These are phyloP conservation scores for Poecilia wingei DNA, from an alignment of 2,797 vertebrate species.

Conservation along the genomic window DNA sequence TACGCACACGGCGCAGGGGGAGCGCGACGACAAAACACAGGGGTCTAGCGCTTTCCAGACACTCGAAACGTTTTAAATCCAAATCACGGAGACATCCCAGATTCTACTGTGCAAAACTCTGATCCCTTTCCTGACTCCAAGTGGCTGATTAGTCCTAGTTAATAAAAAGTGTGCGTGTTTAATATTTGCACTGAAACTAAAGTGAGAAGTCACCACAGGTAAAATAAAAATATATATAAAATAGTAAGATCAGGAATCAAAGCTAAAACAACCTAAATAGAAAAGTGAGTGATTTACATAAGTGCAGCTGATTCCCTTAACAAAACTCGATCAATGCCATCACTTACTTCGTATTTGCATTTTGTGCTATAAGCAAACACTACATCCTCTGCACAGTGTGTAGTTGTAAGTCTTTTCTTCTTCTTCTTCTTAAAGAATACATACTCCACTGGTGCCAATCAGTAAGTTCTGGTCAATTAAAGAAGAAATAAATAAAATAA, in stretches of 20 bases:
- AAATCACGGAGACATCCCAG: background rate
- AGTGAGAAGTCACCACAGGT: slow-evolving; percentile 27
- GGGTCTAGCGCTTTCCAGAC: slow-evolving; percentile 39
- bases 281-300: slow-evolving; percentile 29
- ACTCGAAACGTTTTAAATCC: slow-evolving; percentile 29
- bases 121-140: background rate
- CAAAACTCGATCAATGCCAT: slow-evolving; percentile 60
- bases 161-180: slow-evolving; percentile 1
- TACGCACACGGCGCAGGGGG: slow-evolving; percentile 53
- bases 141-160: slow-evolving; percentile 15
- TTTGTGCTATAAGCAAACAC: slow-evolving; percentile 51
- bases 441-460: background rate
- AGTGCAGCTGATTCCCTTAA: slow-evolving; percentile 41
- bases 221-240: background rate
- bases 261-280: slow-evolving; percentile 53
- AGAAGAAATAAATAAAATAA: background rate
- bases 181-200: slow-evolving; percentile 14
- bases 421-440: slow-evolving; percentile 6
- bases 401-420: slow-evolving; percentile 15
- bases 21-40: slow-evolving; percentile 59
- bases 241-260: slow-evolving; percentile 34
- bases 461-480: background rate
- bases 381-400: slow-evolving; percentile 41
- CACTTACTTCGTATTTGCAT: slow-evolving; percentile 34
- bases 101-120: background rate